phyloP scores from a whole-genome alignment of 2,797 vertebrate genomes.

The Bucorvus abyssinicus region DNA sequence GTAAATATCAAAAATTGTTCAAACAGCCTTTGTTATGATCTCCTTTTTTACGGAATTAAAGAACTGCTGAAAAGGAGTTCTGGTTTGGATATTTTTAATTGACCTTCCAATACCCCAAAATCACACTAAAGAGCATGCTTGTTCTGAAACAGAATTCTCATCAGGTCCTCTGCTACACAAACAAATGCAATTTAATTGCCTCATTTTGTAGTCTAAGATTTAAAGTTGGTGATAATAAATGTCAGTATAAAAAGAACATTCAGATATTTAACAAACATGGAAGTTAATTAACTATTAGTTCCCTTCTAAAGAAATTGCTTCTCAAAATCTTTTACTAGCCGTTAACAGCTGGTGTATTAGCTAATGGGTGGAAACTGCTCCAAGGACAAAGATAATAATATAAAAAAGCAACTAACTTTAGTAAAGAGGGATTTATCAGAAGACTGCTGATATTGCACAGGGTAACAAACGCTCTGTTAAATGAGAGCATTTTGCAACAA shows the following conservation, averaged over 20 bases:
- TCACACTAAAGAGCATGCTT: neutral
- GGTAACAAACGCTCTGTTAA: neutral
- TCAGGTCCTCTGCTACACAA: neutral
- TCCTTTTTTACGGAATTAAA: neutral
- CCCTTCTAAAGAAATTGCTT: neutral
- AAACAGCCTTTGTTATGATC: neutral
- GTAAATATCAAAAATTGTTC: neutral
- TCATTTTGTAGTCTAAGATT: neutral
- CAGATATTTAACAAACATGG: neutral
- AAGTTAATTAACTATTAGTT: constrained; percentile 28
- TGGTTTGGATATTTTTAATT: neutral
- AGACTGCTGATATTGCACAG: neutral
- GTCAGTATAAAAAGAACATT: neutral
- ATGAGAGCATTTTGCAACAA: neutral
- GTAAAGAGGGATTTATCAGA: neutral
- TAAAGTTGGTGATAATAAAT: neutral
- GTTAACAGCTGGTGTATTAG: neutral
- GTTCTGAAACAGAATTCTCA: neutral
- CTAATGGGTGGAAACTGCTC: neutral
- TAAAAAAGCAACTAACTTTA: neutral
- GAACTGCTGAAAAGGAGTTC: neutral
- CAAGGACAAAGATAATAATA: neutral
- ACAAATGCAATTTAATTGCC: neutral
- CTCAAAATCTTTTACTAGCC: constrained; percentile 3
- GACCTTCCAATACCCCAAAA: neutral